Evolutionary conservation across 2,797 vertebrate genomes (phyloP).

Genomic region (Melanotaenia maccullochi): DNA sequence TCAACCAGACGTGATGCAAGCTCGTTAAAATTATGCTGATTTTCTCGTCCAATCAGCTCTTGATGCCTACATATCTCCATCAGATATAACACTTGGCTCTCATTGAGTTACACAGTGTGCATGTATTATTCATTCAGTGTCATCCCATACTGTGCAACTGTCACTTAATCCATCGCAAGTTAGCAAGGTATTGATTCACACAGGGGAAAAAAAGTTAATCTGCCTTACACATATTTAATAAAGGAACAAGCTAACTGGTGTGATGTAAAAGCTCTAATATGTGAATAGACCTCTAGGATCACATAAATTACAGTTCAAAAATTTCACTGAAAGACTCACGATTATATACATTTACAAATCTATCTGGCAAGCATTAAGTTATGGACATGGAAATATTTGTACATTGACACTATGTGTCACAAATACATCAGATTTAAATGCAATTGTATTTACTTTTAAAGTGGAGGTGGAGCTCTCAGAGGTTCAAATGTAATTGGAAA

Average conservation of each 20-base stretch:
- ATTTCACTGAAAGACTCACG: neutral
- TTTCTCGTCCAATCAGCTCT: conserved; percentile 24
- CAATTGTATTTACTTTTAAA: neutral
- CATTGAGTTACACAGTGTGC: conserved; percentile 73
- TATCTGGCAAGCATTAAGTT: neutral
- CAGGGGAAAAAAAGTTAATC: neutral
- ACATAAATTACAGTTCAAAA: neutral
- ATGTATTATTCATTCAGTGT: conserved; percentile 84
- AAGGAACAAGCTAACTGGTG: conserved; percentile 1
- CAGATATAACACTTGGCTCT: conserved; percentile 51
- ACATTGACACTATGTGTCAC: too few species aligned
- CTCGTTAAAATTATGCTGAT: neutral
- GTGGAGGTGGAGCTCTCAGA: neutral
- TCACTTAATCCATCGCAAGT: conserved; percentile 63
- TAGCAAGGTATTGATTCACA: conserved; percentile 46
- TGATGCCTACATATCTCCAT: conserved; percentile 40
- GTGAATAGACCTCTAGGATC: neutral
- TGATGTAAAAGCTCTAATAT: neutral
- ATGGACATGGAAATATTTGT: neutral
- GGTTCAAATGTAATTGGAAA: neutral
- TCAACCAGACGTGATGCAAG: neutral
- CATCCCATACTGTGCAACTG: conserved; percentile 75
- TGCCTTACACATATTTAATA: conserved; percentile 26
- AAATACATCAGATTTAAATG: neutral
- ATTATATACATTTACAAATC: neutral